These are phyloP conservation scores for Adelphocoris suturalis DNA, from an alignment of 2,888 invertebrate species.

Conservation along the genomic window DNA sequence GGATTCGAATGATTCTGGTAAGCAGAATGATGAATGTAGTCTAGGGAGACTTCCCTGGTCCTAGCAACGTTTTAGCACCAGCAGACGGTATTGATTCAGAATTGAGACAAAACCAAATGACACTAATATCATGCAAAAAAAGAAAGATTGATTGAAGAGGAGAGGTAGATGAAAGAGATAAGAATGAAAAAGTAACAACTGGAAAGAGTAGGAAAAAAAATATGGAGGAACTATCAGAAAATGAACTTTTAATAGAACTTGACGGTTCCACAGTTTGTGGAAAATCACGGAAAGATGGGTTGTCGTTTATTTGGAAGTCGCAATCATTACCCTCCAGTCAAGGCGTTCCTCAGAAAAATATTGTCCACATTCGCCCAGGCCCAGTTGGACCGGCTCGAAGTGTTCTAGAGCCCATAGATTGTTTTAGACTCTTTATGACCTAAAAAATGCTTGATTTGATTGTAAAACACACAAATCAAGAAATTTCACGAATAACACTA, in stretches of 20 bases:
- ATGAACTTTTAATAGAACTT: not conserved
- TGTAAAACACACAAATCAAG: slow-evolving; percentile 47
- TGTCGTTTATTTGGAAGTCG: slow-evolving; percentile 47
- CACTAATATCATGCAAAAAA: no score
- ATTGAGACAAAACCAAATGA: no score
- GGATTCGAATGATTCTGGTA: no score
- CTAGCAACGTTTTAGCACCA: no score
- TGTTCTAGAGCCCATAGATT: not conserved
- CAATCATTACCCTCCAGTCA: not conserved
- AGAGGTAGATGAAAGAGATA: no score
- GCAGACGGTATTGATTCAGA: no score
- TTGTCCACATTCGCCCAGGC: slow-evolving; percentile 34
- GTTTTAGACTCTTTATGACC: slow-evolving; percentile 48
- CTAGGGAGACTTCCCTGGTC: no score
- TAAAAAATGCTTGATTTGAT: slow-evolving; percentile 46
- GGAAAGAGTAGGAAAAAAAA: no score
- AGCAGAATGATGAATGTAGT: no score
- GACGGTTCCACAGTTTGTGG: slow-evolving; percentile 25
- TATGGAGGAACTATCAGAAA: no score
- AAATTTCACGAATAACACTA: slow-evolving; percentile 13
- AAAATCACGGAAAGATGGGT: slow-evolving; percentile 25
- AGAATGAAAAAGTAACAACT: no score
- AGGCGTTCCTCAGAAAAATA: slow-evolving; percentile 22
- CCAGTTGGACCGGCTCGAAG: slow-evolving; percentile 37
- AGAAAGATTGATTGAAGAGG: no score